phyloP scores from a whole-genome alignment of 1,140 invertebrate species.

The Drosophila truncata region DNA sequence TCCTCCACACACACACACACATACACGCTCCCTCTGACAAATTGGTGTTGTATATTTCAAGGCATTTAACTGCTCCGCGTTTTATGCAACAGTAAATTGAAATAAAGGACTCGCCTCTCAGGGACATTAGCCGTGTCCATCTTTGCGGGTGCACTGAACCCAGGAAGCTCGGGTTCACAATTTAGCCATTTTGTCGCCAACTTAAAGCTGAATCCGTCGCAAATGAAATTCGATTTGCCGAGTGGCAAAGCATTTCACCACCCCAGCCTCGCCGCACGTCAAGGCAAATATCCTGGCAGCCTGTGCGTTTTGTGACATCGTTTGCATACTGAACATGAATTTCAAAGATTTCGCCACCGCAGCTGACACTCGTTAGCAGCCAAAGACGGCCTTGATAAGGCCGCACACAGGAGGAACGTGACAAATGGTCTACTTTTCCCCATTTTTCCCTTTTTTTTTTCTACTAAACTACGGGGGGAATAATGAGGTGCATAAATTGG shows the following conservation, averaged over 20 bases:
- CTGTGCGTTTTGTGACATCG: conserved; percentile 36
- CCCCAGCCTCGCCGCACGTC: conserved; percentile 17
- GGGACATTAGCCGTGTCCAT: not conserved
- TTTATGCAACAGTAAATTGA: conserved; percentile 75
- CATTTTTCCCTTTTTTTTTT: conserved; percentile 17
- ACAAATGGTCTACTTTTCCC: conserved; percentile 23
- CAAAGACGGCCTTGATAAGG: conserved; percentile 25
- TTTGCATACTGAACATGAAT: conserved; percentile 51
- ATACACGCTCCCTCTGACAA: conserved; percentile 49
- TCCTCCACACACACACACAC: conserved; percentile 8
- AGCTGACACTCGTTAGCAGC: conserved; percentile 49
- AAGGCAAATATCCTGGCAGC: conserved; percentile 31
- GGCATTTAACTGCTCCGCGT: conserved; percentile 63
- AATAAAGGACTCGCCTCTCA: conserved; percentile 54
- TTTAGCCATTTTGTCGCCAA: not conserved
- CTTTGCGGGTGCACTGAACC: conserved; percentile 20
- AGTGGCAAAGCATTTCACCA: conserved; percentile 13
- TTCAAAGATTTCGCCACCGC: conserved; percentile 42
- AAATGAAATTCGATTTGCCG: conserved; percentile 41
- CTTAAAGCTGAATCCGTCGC: conserved; percentile 26
- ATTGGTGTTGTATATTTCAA: conserved; percentile 58
- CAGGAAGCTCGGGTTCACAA: conserved; percentile 4
- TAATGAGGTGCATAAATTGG: conserved; percentile 40
- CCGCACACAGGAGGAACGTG: conserved; percentile 29
- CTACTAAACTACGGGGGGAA: not conserved